Conservation (phyloP, 2,113 vertebrate species). For the Takifugu bimaculatus region DNA sequence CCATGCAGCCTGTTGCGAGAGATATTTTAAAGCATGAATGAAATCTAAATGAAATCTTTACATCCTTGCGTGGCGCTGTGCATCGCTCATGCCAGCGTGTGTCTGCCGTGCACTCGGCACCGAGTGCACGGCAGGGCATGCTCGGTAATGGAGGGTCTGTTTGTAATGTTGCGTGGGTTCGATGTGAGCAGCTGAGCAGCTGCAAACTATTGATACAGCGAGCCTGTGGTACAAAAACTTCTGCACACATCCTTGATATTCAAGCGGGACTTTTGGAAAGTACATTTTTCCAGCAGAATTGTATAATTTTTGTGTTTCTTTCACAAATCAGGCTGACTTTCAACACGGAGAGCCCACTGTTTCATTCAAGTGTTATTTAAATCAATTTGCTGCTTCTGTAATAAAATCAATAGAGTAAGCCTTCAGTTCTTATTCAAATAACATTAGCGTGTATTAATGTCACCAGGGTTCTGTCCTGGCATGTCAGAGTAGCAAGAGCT, state of each 20-base stretch:
- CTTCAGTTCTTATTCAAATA: conserved; percentile 62
- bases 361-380: conserved; percentile 56
- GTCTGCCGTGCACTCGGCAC: conserved; percentile 28
- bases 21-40: conserved; percentile 73
- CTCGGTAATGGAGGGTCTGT: conserved; percentile 47
- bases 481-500: conserved; percentile 51
- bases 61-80: conserved; percentile 21
- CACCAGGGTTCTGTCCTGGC: conserved; percentile 53
- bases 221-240: conserved; percentile 11
- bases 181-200: conserved; percentile 25
- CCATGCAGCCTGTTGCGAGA: conserved; percentile 30
- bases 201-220: conserved; percentile 25
- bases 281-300: no score
- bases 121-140: conserved; percentile 38
- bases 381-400: conserved; percentile 59
- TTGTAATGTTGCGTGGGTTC: conserved; percentile 42
- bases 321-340: no score
- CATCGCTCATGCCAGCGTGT: conserved; percentile 36
- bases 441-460: conserved; percentile 57
- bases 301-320: no score
- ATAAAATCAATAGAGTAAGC: conserved; percentile 63
- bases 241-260: background rate
- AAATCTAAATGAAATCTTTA: conserved; percentile 77
- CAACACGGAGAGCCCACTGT: conserved; percentile 1
- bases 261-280: background rate